Percentiles rank a stretch among this genome's conserved stretches.
phyloP scores from a whole-genome alignment of 2,888 invertebrate species.

The Pandemis cinnamomeana region DNA sequence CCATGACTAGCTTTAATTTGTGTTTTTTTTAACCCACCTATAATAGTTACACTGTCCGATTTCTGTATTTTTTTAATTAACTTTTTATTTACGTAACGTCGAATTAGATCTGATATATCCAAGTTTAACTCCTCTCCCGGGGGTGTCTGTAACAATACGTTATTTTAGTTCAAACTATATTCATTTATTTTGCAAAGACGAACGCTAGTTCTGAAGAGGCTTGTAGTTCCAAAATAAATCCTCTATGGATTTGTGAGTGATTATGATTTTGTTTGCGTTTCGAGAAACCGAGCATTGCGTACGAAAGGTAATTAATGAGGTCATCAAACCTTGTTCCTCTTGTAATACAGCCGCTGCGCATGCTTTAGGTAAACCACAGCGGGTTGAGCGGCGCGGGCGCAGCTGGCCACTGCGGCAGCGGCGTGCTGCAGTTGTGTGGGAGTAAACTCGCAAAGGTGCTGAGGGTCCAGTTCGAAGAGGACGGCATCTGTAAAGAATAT shows the following conservation, averaged over 20 bases:
- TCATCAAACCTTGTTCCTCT: slow-evolving; percentile 48
- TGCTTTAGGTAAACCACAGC: slow-evolving; percentile 64
- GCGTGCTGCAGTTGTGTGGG: slow-evolving; percentile 52
- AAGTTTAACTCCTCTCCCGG: neutral
- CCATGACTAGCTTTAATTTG: neutral
- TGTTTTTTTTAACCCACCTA: slow-evolving; percentile 54
- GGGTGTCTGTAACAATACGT: slow-evolving; percentile 1
- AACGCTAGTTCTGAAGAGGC: no score
- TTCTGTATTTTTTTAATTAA: slow-evolving; percentile 61
- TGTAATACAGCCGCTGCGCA: slow-evolving; percentile 61
- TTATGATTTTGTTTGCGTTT: no score
- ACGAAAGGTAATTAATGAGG: neutral
- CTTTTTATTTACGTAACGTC: slow-evolving; percentile 53
- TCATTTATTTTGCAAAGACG: no score
- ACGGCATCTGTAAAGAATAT: slow-evolving; percentile 57
- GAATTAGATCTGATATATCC: slow-evolving; percentile 49
- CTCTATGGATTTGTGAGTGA: no score
- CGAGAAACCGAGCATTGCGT: no score
- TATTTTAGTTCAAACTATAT: no score
- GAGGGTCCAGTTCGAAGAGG: slow-evolving; percentile 63
- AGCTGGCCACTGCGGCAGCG: slow-evolving; percentile 50
- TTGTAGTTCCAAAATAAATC: no score
- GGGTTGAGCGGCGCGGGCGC: slow-evolving; percentile 66
- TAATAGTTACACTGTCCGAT: slow-evolving; percentile 62
- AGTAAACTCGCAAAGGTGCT: slow-evolving; percentile 46